Percentiles rank a stretch among this genome's conserved stretches.
phyloP scores from a whole-genome alignment of 2,797 vertebrate species.

The Echiichthys vipera region DNA sequence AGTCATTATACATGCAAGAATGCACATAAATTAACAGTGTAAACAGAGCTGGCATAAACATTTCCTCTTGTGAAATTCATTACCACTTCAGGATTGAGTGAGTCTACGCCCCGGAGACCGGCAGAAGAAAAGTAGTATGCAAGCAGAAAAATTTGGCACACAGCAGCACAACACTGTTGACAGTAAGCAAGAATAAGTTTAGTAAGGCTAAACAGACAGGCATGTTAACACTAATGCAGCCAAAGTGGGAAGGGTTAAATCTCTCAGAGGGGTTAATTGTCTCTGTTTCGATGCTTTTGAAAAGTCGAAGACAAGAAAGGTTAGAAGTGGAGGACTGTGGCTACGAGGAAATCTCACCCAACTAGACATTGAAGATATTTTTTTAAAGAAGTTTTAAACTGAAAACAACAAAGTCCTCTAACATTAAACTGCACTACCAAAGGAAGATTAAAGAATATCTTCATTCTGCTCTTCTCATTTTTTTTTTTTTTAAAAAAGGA shows the following conservation, averaged over 20 bases:
- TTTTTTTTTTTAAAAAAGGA: too few species aligned
- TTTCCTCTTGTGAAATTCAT: constrained; percentile 74
- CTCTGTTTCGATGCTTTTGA: constrained; percentile 18
- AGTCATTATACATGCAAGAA: constrained; percentile 68
- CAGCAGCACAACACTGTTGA: constrained; percentile 74
- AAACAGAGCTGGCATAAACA: constrained; percentile 74
- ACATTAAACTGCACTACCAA: constrained; percentile 42
- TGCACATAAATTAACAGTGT: constrained; percentile 76
- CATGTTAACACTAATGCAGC: constrained; percentile 62
- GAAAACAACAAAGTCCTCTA: constrained; percentile 33
- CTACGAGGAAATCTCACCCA: background rate
- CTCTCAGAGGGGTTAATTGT: constrained; percentile 39
- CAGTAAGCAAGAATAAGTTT: constrained; percentile 74
- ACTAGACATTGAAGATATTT: constrained; percentile 4
- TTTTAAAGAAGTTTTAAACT: constrained; percentile 15
- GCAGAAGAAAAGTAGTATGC: constrained; percentile 66
- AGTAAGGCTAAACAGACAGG: constrained; percentile 88
- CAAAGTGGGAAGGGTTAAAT: constrained; percentile 44
- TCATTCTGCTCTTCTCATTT: constrained; percentile 30
- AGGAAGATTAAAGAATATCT: constrained; percentile 32
- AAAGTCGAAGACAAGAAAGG: constrained; percentile 17
- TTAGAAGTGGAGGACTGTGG: constrained; percentile 38
- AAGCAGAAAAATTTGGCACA: constrained; percentile 64
- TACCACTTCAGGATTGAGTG: constrained; percentile 75
- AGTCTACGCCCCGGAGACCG: constrained; percentile 67